A percentile compares a stretch with the other conserved stretches of the same genome.
Evolutionary conservation across 1,140 invertebrate species (phyloP).

Genomic region (Rhopalosiphum padi): DNA sequence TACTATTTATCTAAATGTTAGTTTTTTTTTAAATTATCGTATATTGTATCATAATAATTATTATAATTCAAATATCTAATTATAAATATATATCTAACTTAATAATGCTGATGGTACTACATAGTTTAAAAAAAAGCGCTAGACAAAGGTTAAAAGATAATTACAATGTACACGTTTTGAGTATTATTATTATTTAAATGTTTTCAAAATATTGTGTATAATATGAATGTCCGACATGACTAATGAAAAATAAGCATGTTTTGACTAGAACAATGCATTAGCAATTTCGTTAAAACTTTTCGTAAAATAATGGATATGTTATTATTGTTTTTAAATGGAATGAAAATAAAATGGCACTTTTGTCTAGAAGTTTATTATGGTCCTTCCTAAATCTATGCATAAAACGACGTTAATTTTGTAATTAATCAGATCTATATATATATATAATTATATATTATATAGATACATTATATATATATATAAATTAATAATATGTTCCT

Average conservation of each 20-base stretch:
- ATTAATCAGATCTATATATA: constrained; percentile 40
- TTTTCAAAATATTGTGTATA: constrained; percentile 43
- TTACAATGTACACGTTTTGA: constrained; percentile 56
- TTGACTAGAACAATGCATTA: constrained; percentile 42
- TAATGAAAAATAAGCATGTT: constrained; percentile 48
- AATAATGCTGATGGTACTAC: constrained; percentile 43
- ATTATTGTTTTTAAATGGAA: constrained; percentile 30
- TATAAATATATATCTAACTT: constrained; percentile 51
- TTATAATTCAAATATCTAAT: constrained; percentile 53
- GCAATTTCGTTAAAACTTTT: constrained; percentile 18
- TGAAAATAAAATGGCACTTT: constrained; percentile 44
- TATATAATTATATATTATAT: background rate
- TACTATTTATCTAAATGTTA: constrained; percentile 35
- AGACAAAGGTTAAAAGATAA: constrained; percentile 48
- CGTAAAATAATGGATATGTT: constrained; percentile 42
- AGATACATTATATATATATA: constrained; percentile 5
- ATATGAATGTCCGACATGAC: constrained; percentile 38
- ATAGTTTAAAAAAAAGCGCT: constrained; percentile 52
- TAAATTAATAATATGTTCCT: constrained; percentile 5
- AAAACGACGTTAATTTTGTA: constrained; percentile 46
- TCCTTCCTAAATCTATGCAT: constrained; percentile 19
- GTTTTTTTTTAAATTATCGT: constrained; percentile 25
- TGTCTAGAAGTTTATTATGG: constrained; percentile 43
- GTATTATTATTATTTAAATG: background rate
- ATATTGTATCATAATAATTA: constrained; percentile 41